Evolutionary conservation across 2,113 vertebrate genomes (phyloP).

Genomic region (Mus musculus): GRCm39 chr5:122255501-122256000

Average conservation of each 20-base stretch:
- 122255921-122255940: neutral
- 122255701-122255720: too few relatives aligned
- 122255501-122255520: too few relatives aligned
- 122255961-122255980: neutral
- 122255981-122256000: neutral
- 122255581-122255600: neutral
- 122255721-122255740: too few relatives aligned
- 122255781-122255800: too few relatives aligned
- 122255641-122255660: too few relatives aligned
- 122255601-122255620: neutral
- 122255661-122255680: too few relatives aligned
- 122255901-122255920: neutral
- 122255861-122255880: neutral
- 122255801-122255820: too few relatives aligned
- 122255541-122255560: too few relatives aligned
- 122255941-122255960: neutral
- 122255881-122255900: neutral
- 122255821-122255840: neutral
- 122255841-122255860: neutral
- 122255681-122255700: too few relatives aligned
- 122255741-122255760: too few relatives aligned
- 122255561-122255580: neutral
- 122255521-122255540: neutral
- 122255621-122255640: neutral
- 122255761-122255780: too few relatives aligned